These are phyloP conservation scores for Choristoneura rosaceana DNA, from an alignment of 2,888 invertebrate genomes.

Conservation along the genomic window DNA sequence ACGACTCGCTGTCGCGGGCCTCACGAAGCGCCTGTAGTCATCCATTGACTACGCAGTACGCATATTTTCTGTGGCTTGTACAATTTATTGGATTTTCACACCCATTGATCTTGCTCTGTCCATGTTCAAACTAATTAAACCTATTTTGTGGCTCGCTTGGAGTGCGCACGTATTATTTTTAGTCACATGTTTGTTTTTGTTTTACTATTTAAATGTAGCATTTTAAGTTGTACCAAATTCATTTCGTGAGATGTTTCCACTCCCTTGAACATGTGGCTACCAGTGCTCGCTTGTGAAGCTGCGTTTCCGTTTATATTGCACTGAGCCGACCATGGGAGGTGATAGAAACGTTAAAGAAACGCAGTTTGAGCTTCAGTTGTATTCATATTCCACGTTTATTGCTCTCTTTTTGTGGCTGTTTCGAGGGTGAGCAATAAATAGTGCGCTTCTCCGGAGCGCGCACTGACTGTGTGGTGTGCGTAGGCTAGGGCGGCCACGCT, in stretches of 20 bases:
- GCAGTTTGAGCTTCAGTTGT: conserved; percentile 64
- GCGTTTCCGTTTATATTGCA: conserved; percentile 71
- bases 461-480: conserved; percentile 46
- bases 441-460: conserved; percentile 33
- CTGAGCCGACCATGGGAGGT: conserved; percentile 66
- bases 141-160: conserved; percentile 46
- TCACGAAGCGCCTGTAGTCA: conserved; percentile 16
- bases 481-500: conserved; percentile 98
- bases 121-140: conserved; percentile 23
- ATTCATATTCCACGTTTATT: conserved; percentile 57
- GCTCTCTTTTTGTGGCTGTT: conserved; percentile 54
- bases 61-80: conserved; percentile 23
- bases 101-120: conserved; percentile 27
- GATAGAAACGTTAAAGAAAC: conserved; percentile 60
- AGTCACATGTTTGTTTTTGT: conserved; percentile 83
- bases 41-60: conserved; percentile 7
- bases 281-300: conserved; percentile 71
- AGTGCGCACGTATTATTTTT: conserved; percentile 79
- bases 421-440: conserved; percentile 61
- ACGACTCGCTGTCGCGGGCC: background rate
- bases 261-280: conserved; percentile 84
- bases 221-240: conserved; percentile 47
- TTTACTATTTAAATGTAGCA: conserved; percentile 58
- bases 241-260: conserved; percentile 48
- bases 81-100: conserved; percentile 38